Evolutionary conservation across 2,888 invertebrate genomes (phyloP).

Genomic region (Drosophila algonquin): DNA sequence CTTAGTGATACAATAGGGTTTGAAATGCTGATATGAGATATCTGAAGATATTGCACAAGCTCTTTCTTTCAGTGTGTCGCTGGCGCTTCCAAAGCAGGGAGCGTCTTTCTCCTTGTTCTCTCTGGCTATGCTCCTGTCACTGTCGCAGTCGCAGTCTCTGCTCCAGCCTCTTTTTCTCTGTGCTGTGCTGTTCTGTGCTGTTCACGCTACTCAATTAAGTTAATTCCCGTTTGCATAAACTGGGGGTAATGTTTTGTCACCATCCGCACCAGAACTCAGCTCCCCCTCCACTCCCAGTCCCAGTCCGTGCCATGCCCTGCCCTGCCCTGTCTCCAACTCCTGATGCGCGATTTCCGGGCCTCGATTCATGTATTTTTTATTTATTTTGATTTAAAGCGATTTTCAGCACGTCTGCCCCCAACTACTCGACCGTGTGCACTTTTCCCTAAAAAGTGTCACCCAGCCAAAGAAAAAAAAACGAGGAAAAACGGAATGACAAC

Average conservation of each 20-base stretch:
- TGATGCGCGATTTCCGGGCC: slow-evolving; percentile 47
- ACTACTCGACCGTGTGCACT: slow-evolving; percentile 71
- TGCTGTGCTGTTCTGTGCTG: slow-evolving; percentile 27
- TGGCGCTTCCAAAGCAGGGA: not conserved
- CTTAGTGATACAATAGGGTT: too few species aligned
- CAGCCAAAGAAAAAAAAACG: slow-evolving; percentile 4
- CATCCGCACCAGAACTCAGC: not conserved
- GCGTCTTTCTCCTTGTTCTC: slow-evolving; percentile 2
- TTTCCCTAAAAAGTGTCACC: slow-evolving; percentile 60
- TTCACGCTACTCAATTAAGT: slow-evolving; percentile 69
- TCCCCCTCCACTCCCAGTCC: not conserved
- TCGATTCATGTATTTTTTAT: slow-evolving; percentile 54
- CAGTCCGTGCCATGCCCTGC: not conserved
- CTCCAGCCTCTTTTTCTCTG: slow-evolving; percentile 11
- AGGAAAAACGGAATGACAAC: slow-evolving; percentile 17
- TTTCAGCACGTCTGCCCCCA: slow-evolving; percentile 53
- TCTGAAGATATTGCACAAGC: not conserved
- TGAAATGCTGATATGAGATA: too few species aligned
- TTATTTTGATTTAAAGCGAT: slow-evolving; percentile 63
- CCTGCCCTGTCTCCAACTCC: not conserved
- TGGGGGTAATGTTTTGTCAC: slow-evolving; percentile 1
- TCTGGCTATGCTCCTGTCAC: slow-evolving; percentile 4
- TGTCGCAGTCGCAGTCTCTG: slow-evolving; percentile 8
- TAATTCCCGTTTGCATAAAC: slow-evolving; percentile 71
- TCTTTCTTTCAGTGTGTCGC: not conserved